Percentiles rank a stretch among this genome's conserved stretches.
Conservation (phyloP, 2,888 invertebrate genomes). For the Thelaira solivaga region DNA sequence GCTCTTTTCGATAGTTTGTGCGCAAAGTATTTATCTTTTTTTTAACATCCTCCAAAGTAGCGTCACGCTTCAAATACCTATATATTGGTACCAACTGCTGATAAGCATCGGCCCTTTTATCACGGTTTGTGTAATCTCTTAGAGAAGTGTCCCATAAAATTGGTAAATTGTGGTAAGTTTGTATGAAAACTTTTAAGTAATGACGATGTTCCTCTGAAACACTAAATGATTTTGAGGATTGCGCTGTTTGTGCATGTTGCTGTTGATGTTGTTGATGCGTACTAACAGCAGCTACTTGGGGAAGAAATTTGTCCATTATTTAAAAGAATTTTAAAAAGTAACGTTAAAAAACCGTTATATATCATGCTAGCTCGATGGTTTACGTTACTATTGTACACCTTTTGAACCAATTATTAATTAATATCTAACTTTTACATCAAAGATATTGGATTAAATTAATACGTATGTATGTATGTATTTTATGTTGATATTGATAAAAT, state of each 20-base stretch:
- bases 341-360: constrained; percentile 44
- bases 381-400: constrained; percentile 4
- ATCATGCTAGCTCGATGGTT: not conserved
- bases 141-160: constrained; percentile 74
- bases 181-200: constrained; percentile 72
- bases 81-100: constrained; percentile 71
- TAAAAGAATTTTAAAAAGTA: constrained; percentile 12
- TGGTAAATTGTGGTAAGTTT: constrained; percentile 72
- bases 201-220: constrained; percentile 73
- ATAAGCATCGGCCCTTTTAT: constrained; percentile 73
- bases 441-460: too few relatives aligned
- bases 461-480: not conserved
- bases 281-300: constrained; percentile 64
- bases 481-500: constrained; percentile 70
- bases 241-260: constrained; percentile 48
- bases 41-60: constrained; percentile 75
- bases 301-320: constrained; percentile 65
- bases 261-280: constrained; percentile 60
- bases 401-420: not conserved
- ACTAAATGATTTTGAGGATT: constrained; percentile 66
- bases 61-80: constrained; percentile 72
- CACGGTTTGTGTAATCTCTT: constrained; percentile 74
- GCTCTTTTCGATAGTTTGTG: constrained; percentile 74
- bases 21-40: constrained; percentile 75
- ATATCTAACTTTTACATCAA: too few relatives aligned